Evolutionary conservation across 2,888 invertebrate genomes (phyloP), one percentile per base, ranked within the genome.

Genomic region (Rapana venosa): DNA sequence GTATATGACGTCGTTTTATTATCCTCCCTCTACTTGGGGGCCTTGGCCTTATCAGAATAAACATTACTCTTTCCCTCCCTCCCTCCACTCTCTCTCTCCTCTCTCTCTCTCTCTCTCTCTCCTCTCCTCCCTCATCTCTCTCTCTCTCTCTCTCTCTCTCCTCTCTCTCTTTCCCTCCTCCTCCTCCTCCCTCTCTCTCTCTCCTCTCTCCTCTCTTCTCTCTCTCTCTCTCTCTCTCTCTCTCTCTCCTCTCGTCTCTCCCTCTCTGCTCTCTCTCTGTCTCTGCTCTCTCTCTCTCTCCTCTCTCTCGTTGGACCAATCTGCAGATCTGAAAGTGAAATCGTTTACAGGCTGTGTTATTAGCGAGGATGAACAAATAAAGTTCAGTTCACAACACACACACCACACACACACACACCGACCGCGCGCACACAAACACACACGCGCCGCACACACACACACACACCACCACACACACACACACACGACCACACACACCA

Each of bases 151-250:
- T 81, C 35, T 81, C 35, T 81, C 81, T 74, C 8, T 74, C 74
- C 11, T n/a, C 22, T 26, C 26, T 26, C 66, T 26, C 22, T 26
- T 1, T 26, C 22, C 8, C 47, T 47, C 15, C 17, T 0, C 17
- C 15, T 13, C 15, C 0, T 0, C 17, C 66, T 66, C 66, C 8
- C 47, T 47, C 47, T 47, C 47, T 47, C 47, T 66, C 66, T 47
- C 47, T 47, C 47, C 8, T 6, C 8, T 6, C 8, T 6, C 8
- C 47, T 47, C 47, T 47, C 47, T 47, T 47, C 88, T 11, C 66
- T 47, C 56, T 58, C 66, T 87, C 56, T 87, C 66, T 88, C 61
- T 79, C 22, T 79, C 79, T 79, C 32, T 79, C 79, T 79, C 32
- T 35, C 79, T 79, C 79, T 61, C 20, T 61, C 13, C 17, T 17